A percentile compares a stretch with the other conserved stretches of the same genome.
Evolutionary conservation across 2,888 invertebrate species (phyloP).

Genomic region (Argyresthia goedartella): DNA sequence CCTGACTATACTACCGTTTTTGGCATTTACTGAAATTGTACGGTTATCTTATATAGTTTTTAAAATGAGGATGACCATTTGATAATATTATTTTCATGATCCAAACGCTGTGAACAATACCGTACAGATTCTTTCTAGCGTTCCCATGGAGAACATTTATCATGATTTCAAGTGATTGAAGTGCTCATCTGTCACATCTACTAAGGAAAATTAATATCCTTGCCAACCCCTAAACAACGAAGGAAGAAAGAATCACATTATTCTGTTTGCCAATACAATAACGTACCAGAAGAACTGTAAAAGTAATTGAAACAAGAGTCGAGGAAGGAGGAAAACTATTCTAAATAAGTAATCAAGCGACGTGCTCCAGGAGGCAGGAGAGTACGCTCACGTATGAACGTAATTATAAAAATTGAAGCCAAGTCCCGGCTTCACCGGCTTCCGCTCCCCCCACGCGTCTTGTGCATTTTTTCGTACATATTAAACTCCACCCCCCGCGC

Average conservation of each 20-base stretch:
- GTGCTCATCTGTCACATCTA: too few species aligned
- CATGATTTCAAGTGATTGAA: background rate
- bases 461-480: constrained; percentile 72
- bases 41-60: too few species aligned
- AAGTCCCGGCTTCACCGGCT: constrained; percentile 44
- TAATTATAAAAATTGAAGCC: constrained; percentile 71
- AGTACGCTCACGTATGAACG: constrained; percentile 74
- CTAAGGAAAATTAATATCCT: too few species aligned
- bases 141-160: background rate
- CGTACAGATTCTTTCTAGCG: too few species aligned
- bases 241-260: too few species aligned
- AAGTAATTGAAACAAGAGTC: constrained; percentile 22
- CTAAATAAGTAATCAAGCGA: constrained; percentile 44
- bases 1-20: background rate
- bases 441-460: constrained; percentile 55
- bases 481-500: constrained; percentile 56
- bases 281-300: constrained; percentile 2
- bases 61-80: too few species aligned
- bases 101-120: too few species aligned
- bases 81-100: too few species aligned
- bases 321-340: constrained; percentile 30
- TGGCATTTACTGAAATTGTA: too few species aligned
- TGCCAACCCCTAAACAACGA: too few species aligned
- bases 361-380: constrained; percentile 26
- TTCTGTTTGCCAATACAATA: too few species aligned